Base-by-base conservation (phyloP, 2,797 vertebrate species). In the Manis crassicaudata region DNA sequence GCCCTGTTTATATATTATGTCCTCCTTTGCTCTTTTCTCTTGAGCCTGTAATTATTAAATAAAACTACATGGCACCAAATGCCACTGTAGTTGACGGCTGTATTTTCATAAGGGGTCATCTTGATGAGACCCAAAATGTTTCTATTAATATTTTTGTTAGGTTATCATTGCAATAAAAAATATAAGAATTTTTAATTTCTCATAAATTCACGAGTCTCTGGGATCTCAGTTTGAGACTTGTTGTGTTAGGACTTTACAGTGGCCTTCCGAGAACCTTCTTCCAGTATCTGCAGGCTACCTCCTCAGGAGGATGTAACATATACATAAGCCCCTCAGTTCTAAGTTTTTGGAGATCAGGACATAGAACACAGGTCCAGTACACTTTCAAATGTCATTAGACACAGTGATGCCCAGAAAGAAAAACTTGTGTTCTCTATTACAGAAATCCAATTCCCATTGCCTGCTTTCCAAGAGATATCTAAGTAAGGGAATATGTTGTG, bases 291-390 rank as follows among this genome's bases (percentile, higher is more conserved):
- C 6, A 23, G 14, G 3, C 37, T 29, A 21, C 43, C 50, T 73
- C 35, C 25, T 35, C 63, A 67, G 35, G 60, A 75, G 40, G 54
- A 81, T 25, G 21, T 20, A 37, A 17, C 37, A 56, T 2, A 3
- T 50, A 54, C 17, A 6, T 27, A 65, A 84, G 13, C 17, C 17
- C 7, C 3, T 68, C 25, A 11, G 27, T 80, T 87, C 72, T 52
- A 54, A 10, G 58, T 21, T 72, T 75, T 72, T 89, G 21, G 68
- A 76, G n/a, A 93, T 80, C 58, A 95, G 52, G 50, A 91, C 62
- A 25, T 87, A 94, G 20, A 96, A 86, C 20, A 75, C 46, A 50
- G 92, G 92, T 90, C 90, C 2, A 89, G 7, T 58, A 62, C 67
- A 13, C 80, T 90, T 76, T 13, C 82, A 87, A 96, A 56, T 1